A percentile compares a stretch with the other conserved stretches of the same genome.
Evolutionary conservation across 2,888 invertebrate species (phyloP).

Genomic region (Hydrotaea cyrtoneurina): DNA sequence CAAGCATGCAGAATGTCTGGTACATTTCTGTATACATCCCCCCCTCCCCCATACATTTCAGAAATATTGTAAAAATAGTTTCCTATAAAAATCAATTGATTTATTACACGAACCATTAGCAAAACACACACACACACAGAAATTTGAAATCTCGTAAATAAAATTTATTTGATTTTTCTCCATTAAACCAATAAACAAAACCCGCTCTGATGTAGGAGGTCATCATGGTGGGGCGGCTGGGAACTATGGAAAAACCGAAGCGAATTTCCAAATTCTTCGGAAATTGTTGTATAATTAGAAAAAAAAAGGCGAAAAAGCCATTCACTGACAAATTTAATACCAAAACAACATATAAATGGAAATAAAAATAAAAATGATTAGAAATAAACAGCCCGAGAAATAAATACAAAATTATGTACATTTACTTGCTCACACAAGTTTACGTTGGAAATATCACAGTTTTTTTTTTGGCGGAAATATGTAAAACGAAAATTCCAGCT

Average conservation of each 20-base stretch:
- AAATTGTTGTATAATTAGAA: conserved; percentile 27
- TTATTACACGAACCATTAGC: conserved; percentile 47
- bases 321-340: conserved; percentile 39
- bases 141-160: conserved; percentile 39
- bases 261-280: conserved; percentile 30
- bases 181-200: conserved; percentile 37
- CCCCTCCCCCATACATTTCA: background rate
- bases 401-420: background rate
- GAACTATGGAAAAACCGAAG: background rate
- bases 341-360: conserved; percentile 23
- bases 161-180: conserved; percentile 52
- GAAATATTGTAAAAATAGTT: conserved; percentile 9
- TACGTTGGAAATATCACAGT: conserved; percentile 23
- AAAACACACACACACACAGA: conserved; percentile 44
- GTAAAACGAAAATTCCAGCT: conserved; percentile 56
- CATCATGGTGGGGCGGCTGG: conserved; percentile 7
- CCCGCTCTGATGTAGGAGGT: conserved; percentile 38
- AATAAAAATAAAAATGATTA: conserved; percentile 36
- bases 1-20: background rate
- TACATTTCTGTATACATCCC: background rate
- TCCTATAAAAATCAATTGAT: conserved; percentile 42
- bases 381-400: conserved; percentile 20
- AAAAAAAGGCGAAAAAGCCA: background rate
- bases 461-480: conserved; percentile 54
- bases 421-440: background rate